Evolutionary conservation across 2,113 vertebrate species (phyloP).

Genomic region (Petroica traversi): DNA sequence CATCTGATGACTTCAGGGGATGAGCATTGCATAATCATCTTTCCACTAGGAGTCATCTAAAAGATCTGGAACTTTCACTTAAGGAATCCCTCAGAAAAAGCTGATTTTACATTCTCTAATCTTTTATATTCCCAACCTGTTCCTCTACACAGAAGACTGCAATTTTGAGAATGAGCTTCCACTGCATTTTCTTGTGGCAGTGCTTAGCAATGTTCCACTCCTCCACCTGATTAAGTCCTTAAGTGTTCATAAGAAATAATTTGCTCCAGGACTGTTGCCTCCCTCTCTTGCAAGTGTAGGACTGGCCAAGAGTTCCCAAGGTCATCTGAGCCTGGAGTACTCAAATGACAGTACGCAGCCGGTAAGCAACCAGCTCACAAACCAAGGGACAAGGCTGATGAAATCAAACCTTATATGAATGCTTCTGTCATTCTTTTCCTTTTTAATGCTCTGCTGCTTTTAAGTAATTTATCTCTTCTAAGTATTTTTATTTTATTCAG

Average conservation of each 20-base stretch:
- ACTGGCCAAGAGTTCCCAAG: neutral
- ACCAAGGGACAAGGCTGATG: neutral
- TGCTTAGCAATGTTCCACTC: neutral
- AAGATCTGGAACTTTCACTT: neutral
- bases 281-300: neutral
- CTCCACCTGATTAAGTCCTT: neutral
- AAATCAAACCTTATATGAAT: neutral
- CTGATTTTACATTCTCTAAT: neutral
- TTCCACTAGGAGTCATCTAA: neutral
- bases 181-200: neutral
- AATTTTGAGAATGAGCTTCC: neutral
- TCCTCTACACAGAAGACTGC: neutral
- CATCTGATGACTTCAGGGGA: neutral
- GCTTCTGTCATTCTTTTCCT: neutral
- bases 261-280: neutral
- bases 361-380: neutral
- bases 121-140: neutral
- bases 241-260: neutral
- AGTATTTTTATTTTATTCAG: neutral
- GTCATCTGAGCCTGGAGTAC: neutral
- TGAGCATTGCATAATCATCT: neutral
- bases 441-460: neutral
- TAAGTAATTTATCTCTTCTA: neutral
- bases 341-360: neutral
- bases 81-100: neutral